Evolutionary conservation across 1,140 invertebrate species (phyloP).

Genomic region (Pachyrhynchus sulphureomaculatus): DNA sequence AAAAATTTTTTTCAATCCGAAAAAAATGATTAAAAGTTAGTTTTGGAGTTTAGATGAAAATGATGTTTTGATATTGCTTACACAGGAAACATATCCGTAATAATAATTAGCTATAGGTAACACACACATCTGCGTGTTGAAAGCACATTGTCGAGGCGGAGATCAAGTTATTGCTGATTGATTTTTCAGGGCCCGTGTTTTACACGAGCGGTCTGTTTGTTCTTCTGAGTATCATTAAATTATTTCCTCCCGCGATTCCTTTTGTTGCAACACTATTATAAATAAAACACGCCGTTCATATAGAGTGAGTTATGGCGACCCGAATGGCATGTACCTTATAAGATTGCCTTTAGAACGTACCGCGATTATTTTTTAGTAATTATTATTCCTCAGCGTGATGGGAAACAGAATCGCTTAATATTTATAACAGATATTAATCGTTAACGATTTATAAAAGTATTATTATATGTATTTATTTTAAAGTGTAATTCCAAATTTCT

Average conservation of each 20-base stretch:
- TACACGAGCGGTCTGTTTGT: slow-evolving; percentile 43
- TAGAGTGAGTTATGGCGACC: slow-evolving; percentile 35
- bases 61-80: not conserved
- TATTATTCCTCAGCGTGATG: slow-evolving; percentile 1
- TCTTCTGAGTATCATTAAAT: slow-evolving; percentile 43
- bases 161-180: slow-evolving; percentile 46
- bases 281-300: slow-evolving; percentile 28
- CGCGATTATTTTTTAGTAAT: slow-evolving; percentile 9
- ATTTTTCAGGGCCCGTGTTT: slow-evolving; percentile 42
- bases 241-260: slow-evolving; percentile 40
- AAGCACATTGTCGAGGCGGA: slow-evolving; percentile 10
- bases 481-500: too few species aligned
- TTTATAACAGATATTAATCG: not conserved
- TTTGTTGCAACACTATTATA: slow-evolving; percentile 29
- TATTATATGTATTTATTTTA: too few species aligned
- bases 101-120: too few species aligned
- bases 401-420: slow-evolving; percentile 1
- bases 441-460: too few species aligned
- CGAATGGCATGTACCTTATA: slow-evolving; percentile 14
- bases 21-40: too few species aligned
- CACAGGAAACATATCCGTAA: too few species aligned
- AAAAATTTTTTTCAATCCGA: too few species aligned
- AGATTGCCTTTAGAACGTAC: slow-evolving; percentile 2
- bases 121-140: slow-evolving; percentile 26
- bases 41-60: too few species aligned